Evolutionary conservation across 2,888 invertebrate species (phyloP), one percentile per base, ranked within the genome.

Genomic region (Drosophila robusta): DNA sequence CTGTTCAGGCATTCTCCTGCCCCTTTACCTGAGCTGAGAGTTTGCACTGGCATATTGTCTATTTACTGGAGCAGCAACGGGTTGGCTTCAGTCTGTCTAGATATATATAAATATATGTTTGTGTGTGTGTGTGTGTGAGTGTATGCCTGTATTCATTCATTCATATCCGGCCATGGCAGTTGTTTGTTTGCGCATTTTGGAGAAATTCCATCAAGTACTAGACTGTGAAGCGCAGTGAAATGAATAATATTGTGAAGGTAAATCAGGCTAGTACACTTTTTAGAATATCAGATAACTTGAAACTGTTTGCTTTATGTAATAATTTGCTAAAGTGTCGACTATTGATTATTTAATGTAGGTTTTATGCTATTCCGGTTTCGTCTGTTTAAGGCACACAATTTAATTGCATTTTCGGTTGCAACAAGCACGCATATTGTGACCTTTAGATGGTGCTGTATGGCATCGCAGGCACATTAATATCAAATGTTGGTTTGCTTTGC

Each of bases 201-300:
- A 42, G 38, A 47, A 70, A 70, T 68, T 70, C 68, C 61, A 69
- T 49, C 57, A 49, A 57, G 47, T 49, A 26, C 55, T 39, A 18
- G 46, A n/a, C 46, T 38, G n/a, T 24, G n/a, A 49, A 22, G 22
- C 26, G 22, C 57, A 52, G n/a, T 32, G 46, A 46, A 52, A 51
- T 42, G 18, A 52, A 58, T 41, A 60, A 51, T 60, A 52, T 60
- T 60, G 26, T 50, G 29, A 11, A 22, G 18, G 29, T 16, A 60
- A 60, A 55, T 68, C 38, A 34, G 50, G 8, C 47, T 57, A 38
- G 22, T 32, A 18, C 22, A 38, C 32, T 32, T 22, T 22, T 32
- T 9, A 22, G 26, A 52, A 54, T 26, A 8, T 11, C 9, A 8
- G 1, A 8, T 8, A 26, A 26, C 7, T 26, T 34, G 14, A 34